Percentiles rank a stretch among this genome's conserved stretches.
Conservation (phyloP, 1,140 invertebrate genomes). For the Musca vetustissima region DNA sequence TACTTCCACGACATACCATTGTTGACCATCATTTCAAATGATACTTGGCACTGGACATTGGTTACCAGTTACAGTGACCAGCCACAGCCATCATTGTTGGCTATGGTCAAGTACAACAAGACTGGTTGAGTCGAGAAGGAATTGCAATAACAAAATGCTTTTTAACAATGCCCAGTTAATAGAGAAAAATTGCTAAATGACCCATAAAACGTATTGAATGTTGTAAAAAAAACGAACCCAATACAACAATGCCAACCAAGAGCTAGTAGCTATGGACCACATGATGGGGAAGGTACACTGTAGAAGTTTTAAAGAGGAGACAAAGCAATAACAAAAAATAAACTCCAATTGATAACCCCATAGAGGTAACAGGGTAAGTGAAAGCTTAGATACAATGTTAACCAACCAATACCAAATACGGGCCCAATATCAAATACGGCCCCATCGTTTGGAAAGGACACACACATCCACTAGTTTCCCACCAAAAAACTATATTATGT, state of each 20-base stretch:
- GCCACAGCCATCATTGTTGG: too few relatives aligned
- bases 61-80: too few relatives aligned
- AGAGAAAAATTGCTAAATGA: conserved; percentile 24
- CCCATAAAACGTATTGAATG: conserved; percentile 20
- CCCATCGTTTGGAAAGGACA: background rate
- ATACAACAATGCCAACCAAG: conserved; percentile 1
- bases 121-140: too few relatives aligned
- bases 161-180: conserved; percentile 11
- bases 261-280: too few relatives aligned
- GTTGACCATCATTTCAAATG: too few relatives aligned
- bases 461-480: background rate
- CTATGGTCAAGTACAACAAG: too few relatives aligned
- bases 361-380: background rate
- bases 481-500: background rate
- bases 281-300: background rate
- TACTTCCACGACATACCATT: too few relatives aligned
- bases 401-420: background rate
- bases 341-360: background rate
- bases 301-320: conserved; percentile 4
- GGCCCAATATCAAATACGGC: background rate
- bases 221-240: conserved; percentile 17
- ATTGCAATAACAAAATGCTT: background rate
- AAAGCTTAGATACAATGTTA: background rate
- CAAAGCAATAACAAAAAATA: background rate
- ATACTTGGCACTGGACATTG: too few relatives aligned